Evolutionary conservation across 1,140 invertebrate genomes (phyloP).

Genomic region (Pissodes strobi): DNA sequence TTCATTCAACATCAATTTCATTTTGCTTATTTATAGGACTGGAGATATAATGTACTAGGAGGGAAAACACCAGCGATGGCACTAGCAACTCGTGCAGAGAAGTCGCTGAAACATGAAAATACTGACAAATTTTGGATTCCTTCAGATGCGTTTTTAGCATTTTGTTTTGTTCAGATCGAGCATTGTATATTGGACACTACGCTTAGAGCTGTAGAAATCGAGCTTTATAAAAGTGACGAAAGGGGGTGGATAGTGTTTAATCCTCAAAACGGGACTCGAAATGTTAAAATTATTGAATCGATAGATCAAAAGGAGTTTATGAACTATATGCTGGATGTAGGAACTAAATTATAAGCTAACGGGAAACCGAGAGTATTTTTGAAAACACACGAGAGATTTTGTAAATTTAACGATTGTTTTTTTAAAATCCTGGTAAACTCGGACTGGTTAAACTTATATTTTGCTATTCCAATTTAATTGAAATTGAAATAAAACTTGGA

Average conservation of each 20-base stretch:
- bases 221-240: not conserved
- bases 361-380: too few species aligned
- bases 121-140: not conserved
- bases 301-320: not conserved
- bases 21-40: conserved; percentile 1
- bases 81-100: not conserved
- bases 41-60: not conserved
- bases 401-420: too few species aligned
- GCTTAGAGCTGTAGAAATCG: not conserved
- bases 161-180: not conserved
- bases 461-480: too few species aligned
- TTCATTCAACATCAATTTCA: too few species aligned
- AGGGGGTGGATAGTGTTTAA: not conserved
- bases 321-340: not conserved
- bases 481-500: too few species aligned
- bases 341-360: not conserved
- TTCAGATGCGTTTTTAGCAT: not conserved
- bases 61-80: not conserved
- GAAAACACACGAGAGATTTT: too few species aligned
- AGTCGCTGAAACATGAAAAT: not conserved
- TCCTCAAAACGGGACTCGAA: not conserved
- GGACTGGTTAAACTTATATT: too few species aligned
- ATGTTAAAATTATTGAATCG: not conserved
- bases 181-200: not conserved
- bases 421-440: too few species aligned